Evolutionary conservation across 2,797 vertebrate genomes (phyloP).

Genomic region (Potorous gilbertii): DNA sequence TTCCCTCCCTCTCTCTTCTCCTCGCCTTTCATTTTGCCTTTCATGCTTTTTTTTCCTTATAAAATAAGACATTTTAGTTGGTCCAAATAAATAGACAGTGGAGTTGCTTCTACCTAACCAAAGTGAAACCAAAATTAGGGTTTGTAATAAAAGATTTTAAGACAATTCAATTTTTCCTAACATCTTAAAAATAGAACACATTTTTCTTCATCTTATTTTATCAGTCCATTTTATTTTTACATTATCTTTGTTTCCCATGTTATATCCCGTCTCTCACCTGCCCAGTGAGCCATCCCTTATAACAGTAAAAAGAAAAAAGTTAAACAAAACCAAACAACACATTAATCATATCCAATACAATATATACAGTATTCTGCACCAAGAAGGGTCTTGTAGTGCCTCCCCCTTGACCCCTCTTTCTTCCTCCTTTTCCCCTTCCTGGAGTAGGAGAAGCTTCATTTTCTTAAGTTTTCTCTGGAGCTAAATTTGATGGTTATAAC

Average conservation of each 20-base stretch:
- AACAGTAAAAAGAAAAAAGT: not conserved
- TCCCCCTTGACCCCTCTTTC: no score
- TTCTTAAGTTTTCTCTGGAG: not conserved
- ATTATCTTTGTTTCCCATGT: not conserved
- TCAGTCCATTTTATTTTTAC: not conserved
- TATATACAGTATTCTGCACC: not conserved
- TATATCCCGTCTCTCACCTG: not conserved
- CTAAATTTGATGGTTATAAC: not conserved
- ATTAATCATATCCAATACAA: not conserved
- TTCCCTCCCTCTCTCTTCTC: not conserved
- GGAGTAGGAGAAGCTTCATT: not conserved
- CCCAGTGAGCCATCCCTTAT: not conserved
- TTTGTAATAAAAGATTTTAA: not conserved
- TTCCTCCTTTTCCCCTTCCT: no score
- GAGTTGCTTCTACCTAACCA: not conserved
- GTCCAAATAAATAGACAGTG: not conserved
- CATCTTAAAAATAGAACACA: not conserved
- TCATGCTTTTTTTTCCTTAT: not conserved
- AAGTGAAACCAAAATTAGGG: not conserved
- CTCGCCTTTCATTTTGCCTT: not conserved
- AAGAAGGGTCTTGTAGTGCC: not conserved
- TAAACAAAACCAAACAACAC: not conserved
- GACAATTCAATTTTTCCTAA: not conserved
- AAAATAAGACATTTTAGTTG: not conserved
- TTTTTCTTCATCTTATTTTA: not conserved